These are phyloP conservation scores for Eptatretus burgeri DNA, from an alignment of 2,113 vertebrate species.

Conservation along the genomic window DNA sequence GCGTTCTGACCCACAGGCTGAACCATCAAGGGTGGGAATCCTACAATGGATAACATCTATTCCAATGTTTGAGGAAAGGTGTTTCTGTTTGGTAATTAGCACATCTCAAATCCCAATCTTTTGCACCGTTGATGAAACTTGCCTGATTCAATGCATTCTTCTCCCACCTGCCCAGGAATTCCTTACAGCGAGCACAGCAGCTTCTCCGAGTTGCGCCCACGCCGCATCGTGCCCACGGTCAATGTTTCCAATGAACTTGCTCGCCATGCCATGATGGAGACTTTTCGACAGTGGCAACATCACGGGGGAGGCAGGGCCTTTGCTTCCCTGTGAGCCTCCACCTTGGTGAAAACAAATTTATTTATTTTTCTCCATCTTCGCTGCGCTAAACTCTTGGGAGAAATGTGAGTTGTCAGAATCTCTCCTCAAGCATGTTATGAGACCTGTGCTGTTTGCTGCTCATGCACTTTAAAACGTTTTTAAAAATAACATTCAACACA, in stretches of 20 bases:
- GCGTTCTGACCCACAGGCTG: conserved; percentile 87
- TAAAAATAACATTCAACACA: no score
- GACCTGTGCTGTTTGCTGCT: no score
- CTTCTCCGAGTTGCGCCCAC: conserved; percentile 49
- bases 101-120: background rate
- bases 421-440: no score
- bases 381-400: no score
- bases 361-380: no score
- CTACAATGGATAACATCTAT: conserved; percentile 24
- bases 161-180: conserved; percentile 28
- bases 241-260: conserved; percentile 11
- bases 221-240: conserved; percentile 70
- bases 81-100: conserved; percentile 43
- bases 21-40: conserved; percentile 44
- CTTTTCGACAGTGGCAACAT: no score
- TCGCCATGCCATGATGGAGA: no score
- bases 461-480: no score
- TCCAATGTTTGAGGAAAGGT: conserved; percentile 39
- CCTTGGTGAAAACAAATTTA: no score
- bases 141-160: conserved; percentile 8
- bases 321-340: no score
- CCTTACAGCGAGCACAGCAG: conserved; percentile 96
- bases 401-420: no score
- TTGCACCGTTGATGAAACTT: background rate
- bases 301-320: no score